phyloP scores from a whole-genome alignment of 1,140 invertebrate genomes.

The Cyclargus thomasi region DNA sequence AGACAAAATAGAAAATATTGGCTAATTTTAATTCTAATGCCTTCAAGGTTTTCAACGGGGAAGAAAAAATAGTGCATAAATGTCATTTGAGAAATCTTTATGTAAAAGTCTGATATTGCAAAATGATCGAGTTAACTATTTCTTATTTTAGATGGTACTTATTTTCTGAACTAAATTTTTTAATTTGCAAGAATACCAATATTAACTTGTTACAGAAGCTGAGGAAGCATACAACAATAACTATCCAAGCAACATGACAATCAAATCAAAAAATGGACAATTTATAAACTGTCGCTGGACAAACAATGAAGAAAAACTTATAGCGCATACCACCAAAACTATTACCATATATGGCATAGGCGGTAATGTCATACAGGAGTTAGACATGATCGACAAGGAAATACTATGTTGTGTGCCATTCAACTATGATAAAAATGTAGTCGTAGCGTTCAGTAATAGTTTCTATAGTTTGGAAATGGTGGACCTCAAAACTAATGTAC shows the following conservation, averaged over 20 bases:
- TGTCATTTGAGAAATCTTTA: no score
- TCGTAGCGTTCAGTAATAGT: slow-evolving; percentile 37
- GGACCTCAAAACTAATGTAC: slow-evolving; percentile 44
- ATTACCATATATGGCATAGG: slow-evolving; percentile 44
- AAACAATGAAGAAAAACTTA: slow-evolving; percentile 48
- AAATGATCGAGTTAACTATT: no score
- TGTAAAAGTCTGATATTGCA: no score
- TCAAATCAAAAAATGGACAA: slow-evolving; percentile 38
- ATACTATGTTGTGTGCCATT: slow-evolving; percentile 44
- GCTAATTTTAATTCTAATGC: no score
- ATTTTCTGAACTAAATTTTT: no score
- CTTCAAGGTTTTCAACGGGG: no score
- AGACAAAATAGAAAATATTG: no score
- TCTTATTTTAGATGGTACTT: no score
- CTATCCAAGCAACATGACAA: slow-evolving; percentile 40
- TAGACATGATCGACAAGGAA: not conserved
- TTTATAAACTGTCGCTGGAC: slow-evolving; percentile 58
- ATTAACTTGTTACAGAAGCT: slow-evolving; percentile 28
- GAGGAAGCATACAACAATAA: slow-evolving; percentile 53
- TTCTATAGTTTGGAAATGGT: slow-evolving; percentile 41
- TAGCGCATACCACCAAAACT: slow-evolving; percentile 51
- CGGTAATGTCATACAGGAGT: slow-evolving; percentile 20
- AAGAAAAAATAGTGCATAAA: no score
- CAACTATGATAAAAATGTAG: slow-evolving; percentile 48
- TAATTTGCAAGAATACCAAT: no score